A percentile compares a stretch with the other conserved stretches of the same genome.
Conservation (phyloP, 2,113 vertebrate genomes). For the Oxyruncus cristatus region DNA sequence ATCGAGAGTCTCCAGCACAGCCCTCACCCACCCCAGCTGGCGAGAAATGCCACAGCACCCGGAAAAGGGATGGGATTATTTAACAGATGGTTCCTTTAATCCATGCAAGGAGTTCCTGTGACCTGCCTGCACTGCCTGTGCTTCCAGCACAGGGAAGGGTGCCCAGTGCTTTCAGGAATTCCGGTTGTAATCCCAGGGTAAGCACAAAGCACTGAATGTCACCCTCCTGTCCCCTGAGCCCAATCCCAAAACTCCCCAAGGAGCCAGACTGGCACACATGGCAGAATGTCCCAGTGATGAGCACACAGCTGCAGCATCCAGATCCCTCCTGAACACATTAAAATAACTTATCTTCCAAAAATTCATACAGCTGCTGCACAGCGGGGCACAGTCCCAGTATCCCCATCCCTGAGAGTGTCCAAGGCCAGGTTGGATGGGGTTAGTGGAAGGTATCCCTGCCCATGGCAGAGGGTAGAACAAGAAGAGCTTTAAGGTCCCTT, state of each 20-base stretch:
- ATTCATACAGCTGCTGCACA: fast-evolving
- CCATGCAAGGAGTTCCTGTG: not conserved
- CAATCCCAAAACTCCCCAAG: fast-evolving
- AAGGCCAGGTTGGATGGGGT: not conserved
- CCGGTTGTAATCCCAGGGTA: fast-evolving
- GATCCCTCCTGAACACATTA: not conserved
- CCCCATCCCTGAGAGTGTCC: not conserved
- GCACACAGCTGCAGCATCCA: fast-evolving
- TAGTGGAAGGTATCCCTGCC: not conserved
- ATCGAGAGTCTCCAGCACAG: fast-evolving
- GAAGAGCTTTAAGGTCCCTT: not conserved
- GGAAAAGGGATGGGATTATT: not conserved
- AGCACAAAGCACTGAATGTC: fast-evolving
- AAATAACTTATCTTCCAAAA: fast-evolving
- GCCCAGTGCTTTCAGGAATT: fast-evolving
- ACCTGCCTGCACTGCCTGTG: not conserved
- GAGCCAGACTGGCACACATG: fast-evolving
- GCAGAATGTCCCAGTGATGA: not conserved
- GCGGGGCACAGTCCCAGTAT: too few species aligned
- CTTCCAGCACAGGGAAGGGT: not conserved
- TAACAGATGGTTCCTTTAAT: slow-evolving; percentile 3
- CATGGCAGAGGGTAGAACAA: not conserved
- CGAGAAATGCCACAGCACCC: fast-evolving
- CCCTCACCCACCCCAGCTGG: fast-evolving
- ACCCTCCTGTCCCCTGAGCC: fast-evolving